phyloP scores from a whole-genome alignment of 2,888 invertebrate species.

The Bombylius major region DNA sequence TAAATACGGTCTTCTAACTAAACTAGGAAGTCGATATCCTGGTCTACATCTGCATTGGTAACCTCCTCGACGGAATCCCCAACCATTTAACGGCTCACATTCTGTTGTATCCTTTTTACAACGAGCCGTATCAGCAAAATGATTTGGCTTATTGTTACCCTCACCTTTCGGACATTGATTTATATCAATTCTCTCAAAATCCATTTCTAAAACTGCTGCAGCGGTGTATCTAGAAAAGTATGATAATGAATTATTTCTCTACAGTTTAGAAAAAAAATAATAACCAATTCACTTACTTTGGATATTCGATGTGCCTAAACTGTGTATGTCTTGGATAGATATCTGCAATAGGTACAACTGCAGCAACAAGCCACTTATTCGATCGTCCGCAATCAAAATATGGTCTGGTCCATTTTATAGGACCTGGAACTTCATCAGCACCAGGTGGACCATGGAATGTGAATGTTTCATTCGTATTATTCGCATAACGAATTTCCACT shows the following conservation, averaged over 20 bases:
- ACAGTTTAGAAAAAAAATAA: background rate
- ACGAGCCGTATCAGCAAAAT: slow-evolving; percentile 76
- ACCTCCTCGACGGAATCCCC: slow-evolving; percentile 90
- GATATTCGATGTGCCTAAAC: slow-evolving; percentile 86
- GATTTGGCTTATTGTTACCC: slow-evolving; percentile 80
- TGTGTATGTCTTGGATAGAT: slow-evolving; percentile 88
- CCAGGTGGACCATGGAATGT: slow-evolving; percentile 91
- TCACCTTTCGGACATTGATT: slow-evolving; percentile 88
- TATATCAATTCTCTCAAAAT: slow-evolving; percentile 91
- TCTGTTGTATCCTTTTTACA: slow-evolving; percentile 87
- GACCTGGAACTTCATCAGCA: slow-evolving; percentile 81
- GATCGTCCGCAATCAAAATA: slow-evolving; percentile 94
- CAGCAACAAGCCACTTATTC: slow-evolving; percentile 91
- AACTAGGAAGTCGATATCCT: slow-evolving; percentile 72
- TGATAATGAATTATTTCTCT: background rate
- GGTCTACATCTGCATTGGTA: slow-evolving; percentile 91
- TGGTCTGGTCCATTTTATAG: slow-evolving; percentile 86
- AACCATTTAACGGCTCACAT: slow-evolving; percentile 94
- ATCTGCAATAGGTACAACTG: slow-evolving; percentile 89
- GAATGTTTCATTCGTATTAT: slow-evolving; percentile 90
- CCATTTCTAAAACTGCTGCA: slow-evolving; percentile 85
- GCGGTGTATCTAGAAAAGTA: slow-evolving; percentile 63
- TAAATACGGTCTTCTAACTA: slow-evolving; percentile 78
- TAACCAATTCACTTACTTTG: slow-evolving; percentile 51
- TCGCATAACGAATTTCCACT: slow-evolving; percentile 86